Percentiles rank a stretch among this genome's conserved stretches.
Evolutionary conservation across 1,140 invertebrate genomes (phyloP).

Genomic region (Uloborus diversus): DNA sequence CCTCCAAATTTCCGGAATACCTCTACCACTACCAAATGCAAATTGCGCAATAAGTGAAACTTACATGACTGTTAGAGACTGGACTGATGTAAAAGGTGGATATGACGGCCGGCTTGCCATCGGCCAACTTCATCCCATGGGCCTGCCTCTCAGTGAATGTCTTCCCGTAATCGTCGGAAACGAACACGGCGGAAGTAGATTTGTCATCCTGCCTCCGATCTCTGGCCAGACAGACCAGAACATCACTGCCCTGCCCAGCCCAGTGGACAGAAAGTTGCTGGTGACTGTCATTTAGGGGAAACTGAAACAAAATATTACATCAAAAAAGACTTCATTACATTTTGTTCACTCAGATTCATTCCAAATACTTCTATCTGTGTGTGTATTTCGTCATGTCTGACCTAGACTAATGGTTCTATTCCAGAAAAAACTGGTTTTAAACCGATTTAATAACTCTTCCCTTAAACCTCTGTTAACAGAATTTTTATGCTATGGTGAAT

Average conservation of each 20-base stretch:
- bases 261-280: conserved; percentile 89
- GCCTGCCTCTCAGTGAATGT: conserved; percentile 76
- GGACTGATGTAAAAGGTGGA: conserved; percentile 87
- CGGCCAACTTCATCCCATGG: conserved; percentile 62
- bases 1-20: no score
- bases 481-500: no score
- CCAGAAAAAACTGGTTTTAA: no score
- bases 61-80: conserved; percentile 77
- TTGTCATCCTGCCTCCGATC: conserved; percentile 67
- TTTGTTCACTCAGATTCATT: no score
- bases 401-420: no score
- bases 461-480: no score
- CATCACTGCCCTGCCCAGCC: conserved; percentile 84
- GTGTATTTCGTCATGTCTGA: no score
- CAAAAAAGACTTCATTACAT: no score
- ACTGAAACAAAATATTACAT: conserved; percentile 65
- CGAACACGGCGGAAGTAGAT: conserved; percentile 77
- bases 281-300: conserved; percentile 80
- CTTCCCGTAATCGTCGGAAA: conserved; percentile 87
- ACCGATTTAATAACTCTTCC: no score
- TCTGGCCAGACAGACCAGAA: conserved; percentile 84
- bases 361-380: no score
- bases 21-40: no score
- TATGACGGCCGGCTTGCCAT: conserved; percentile 73
- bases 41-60: no score